phyloP scores from a whole-genome alignment of 2,797 vertebrate genomes.

The Mormyrus proboscirostris region DNA sequence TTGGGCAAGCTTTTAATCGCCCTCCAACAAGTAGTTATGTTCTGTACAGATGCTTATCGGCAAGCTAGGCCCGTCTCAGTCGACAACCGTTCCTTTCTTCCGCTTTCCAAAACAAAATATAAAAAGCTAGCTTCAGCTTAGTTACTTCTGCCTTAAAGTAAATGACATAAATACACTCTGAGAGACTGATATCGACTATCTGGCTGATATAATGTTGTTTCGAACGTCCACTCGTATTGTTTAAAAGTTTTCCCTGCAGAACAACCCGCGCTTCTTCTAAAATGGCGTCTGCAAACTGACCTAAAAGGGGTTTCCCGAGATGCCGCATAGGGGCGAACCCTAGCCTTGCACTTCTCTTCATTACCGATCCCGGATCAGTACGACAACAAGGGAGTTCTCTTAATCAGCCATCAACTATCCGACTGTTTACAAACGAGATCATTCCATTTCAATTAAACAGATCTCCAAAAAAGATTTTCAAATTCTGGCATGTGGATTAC shows the following conservation, averaged over 20 bases:
- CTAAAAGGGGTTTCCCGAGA: conserved; percentile 29
- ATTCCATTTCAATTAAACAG: not conserved
- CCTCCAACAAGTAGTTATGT: not conserved
- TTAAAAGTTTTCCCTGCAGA: not conserved
- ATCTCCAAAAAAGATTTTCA: not conserved
- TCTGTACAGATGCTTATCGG: not conserved
- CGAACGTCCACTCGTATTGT: not conserved
- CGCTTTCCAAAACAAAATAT: conserved; percentile 1
- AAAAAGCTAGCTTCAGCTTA: not conserved
- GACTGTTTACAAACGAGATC: not conserved
- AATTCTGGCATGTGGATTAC: not conserved
- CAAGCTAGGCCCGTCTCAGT: conserved; percentile 7
- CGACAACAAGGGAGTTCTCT: not conserved
- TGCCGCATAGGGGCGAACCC: conserved; percentile 17
- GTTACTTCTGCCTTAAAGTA: not conserved
- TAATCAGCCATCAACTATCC: not conserved
- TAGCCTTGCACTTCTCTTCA: not conserved
- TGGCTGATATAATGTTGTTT: not conserved
- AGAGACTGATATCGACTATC: not conserved
- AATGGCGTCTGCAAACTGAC: conserved; percentile 31
- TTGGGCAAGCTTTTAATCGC: not conserved
- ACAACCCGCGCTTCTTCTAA: conserved; percentile 30
- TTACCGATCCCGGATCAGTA: not conserved
- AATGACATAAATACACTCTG: not conserved
- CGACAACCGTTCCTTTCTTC: conserved; percentile 1